phyloP scores from a whole-genome alignment of 2,113 vertebrate genomes.

The Thamnophis sirtalis region DNA sequence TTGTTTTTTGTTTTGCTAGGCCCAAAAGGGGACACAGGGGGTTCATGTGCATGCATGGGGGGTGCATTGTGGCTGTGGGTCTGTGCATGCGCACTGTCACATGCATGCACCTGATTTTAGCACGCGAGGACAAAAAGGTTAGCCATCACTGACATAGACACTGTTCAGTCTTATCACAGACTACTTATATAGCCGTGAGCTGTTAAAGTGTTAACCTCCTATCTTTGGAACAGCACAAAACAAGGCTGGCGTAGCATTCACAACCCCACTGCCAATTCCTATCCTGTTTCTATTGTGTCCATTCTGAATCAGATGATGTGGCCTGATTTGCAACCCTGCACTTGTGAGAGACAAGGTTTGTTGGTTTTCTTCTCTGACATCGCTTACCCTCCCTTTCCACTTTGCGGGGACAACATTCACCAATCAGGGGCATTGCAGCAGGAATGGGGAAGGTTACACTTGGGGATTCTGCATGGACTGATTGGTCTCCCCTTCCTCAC shows the following conservation, averaged over 20 bases:
- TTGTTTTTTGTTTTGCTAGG: no score
- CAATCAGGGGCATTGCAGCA: background rate
- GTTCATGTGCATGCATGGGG: no score
- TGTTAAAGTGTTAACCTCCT: background rate
- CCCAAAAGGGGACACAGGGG: no score
- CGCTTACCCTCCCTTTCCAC: background rate
- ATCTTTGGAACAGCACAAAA: background rate
- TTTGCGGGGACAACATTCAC: background rate
- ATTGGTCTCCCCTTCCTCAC: background rate
- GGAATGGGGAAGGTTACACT: background rate
- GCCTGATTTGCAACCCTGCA: background rate
- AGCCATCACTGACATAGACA: background rate
- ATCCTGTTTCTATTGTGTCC: background rate
- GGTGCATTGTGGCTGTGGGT: no score
- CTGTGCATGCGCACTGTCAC: no score
- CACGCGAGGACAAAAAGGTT: no score
- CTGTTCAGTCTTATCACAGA: background rate
- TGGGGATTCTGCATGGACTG: background rate
- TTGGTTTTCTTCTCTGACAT: background rate
- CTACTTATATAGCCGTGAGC: background rate
- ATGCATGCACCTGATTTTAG: no score
- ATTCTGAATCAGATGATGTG: background rate
- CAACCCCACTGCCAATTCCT: background rate
- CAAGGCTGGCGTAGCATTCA: background rate
- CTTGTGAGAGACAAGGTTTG: background rate